Evolutionary conservation across 1,140 invertebrate genomes (phyloP), one percentile per base, ranked within the genome.

Genomic region (Hyles vespertilio): DNA sequence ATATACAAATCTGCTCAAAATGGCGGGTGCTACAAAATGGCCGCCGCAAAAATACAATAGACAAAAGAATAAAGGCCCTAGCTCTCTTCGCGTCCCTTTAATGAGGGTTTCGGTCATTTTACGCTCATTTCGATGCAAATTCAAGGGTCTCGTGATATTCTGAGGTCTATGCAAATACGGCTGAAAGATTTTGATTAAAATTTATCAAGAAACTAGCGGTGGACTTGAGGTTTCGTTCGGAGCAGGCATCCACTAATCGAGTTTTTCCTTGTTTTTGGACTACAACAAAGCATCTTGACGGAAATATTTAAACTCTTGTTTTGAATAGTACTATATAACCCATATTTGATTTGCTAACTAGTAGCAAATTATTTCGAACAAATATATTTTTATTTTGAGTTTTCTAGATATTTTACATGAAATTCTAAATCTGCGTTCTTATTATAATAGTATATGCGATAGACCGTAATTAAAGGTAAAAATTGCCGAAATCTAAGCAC

Each of bases 71-170:
- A 66, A 71, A 77, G 76, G 64, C 64, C 65, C 43, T 62, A 55
- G 52, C 58, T 63, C 63, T 73, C 73, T 66, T 72, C 65, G 63
- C 59, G 65, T 66, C 67, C 62, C 56, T 61, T 67, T 81, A 81
- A 85, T 77, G 74, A 81, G 69, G 75, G 77, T 70, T 64, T 60
- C 63, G 77, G 79, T 79, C 73, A 81, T 83, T 85, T 83, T 73
- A 67, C 76, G 74, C 73, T 79, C 79, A 76, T 85, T 85, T 78
- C 76, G 63, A 83, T 82, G 80, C 74, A 83, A 84, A 85, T 83
- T 85, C 71, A 65, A 80, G 81, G 77, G 72, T 77, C 72, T 72
- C 72, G 69, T 70, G 67, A 73, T 78, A 70, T 81, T 85, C 74
- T 72, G 78, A 74, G 69, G 67, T 61, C 74, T 85, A 81, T 85